Evolutionary conservation across 2,113 vertebrate genomes (phyloP).

Genomic region (Mugil cephalus): DNA sequence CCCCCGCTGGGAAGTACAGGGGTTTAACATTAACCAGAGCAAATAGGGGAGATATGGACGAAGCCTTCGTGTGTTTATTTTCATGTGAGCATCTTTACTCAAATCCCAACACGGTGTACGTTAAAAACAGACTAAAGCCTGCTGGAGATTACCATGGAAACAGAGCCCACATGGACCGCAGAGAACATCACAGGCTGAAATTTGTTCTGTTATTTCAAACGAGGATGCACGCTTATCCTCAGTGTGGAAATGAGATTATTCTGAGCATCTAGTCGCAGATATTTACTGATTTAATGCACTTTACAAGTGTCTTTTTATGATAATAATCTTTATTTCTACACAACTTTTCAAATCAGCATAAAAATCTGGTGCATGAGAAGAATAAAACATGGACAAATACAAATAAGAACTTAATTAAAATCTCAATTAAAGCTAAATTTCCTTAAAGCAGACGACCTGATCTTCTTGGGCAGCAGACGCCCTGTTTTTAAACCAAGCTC

Average conservation of each 20-base stretch:
- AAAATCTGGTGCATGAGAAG: too few species aligned
- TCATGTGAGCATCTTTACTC: background rate
- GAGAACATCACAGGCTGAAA: conserved; percentile 15
- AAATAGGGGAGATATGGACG: conserved; percentile 25
- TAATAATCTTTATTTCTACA: too few species aligned
- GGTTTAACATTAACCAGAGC: conserved; percentile 72
- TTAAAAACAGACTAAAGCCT: conserved; percentile 42
- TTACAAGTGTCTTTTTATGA: too few species aligned
- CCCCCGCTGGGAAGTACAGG: conserved; percentile 22
- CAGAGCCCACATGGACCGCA: conserved; percentile 24
- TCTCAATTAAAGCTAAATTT: too few species aligned
- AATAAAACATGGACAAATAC: too few species aligned
- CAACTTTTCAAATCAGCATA: too few species aligned
- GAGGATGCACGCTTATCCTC: background rate
- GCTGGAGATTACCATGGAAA: conserved; percentile 66
- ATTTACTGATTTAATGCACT: too few species aligned
- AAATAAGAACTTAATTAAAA: too few species aligned
- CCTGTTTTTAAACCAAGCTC: too few species aligned
- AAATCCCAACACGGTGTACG: conserved; percentile 25
- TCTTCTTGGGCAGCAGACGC: too few species aligned
- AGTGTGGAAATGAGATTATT: conserved; percentile 3
- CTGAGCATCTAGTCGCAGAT: background rate
- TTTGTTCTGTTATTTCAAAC: conserved; percentile 6
- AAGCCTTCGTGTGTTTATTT: too few species aligned
- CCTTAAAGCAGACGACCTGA: too few species aligned